phyloP scores from a whole-genome alignment of 2,888 invertebrate genomes.

The Drosophila ezoana region DNA sequence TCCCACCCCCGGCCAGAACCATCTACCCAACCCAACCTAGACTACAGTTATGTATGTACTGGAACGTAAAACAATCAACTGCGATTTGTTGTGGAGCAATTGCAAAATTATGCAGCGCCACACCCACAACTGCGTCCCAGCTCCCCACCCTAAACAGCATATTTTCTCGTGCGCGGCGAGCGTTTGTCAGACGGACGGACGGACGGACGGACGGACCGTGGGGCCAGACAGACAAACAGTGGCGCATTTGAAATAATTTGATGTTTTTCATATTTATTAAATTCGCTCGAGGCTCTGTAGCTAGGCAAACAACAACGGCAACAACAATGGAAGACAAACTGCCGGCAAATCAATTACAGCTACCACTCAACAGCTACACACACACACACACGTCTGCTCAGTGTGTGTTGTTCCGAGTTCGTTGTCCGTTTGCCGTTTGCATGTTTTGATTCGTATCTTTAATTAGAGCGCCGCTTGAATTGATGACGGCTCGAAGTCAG shows the following conservation, averaged over 20 bases:
- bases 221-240: conserved; percentile 34
- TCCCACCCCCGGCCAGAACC: not conserved
- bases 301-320: conserved; percentile 32
- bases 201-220: conserved; percentile 11
- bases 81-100: conserved; percentile 80
- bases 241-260: conserved; percentile 77
- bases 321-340: conserved; percentile 60
- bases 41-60: conserved; percentile 52
- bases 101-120: conserved; percentile 76
- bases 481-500: conserved; percentile 75
- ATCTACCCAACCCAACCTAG: not conserved
- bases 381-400: conserved; percentile 8
- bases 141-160: conserved; percentile 27
- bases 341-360: conserved; percentile 75
- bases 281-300: conserved; percentile 47
- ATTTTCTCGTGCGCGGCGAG: conserved; percentile 67
- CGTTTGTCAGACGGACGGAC: conserved; percentile 64
- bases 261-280: conserved; percentile 80
- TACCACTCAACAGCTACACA: conserved; percentile 52
- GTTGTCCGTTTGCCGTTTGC: conserved; percentile 72
- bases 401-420: conserved; percentile 48
- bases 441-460: conserved; percentile 77
- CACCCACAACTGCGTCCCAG: conserved; percentile 4
- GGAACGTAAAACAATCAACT: conserved; percentile 77
- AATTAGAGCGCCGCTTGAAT: conserved; percentile 71